Base-by-base conservation (phyloP, 2,113 vertebrate species). In the Cryptotis parvus region DNA sequence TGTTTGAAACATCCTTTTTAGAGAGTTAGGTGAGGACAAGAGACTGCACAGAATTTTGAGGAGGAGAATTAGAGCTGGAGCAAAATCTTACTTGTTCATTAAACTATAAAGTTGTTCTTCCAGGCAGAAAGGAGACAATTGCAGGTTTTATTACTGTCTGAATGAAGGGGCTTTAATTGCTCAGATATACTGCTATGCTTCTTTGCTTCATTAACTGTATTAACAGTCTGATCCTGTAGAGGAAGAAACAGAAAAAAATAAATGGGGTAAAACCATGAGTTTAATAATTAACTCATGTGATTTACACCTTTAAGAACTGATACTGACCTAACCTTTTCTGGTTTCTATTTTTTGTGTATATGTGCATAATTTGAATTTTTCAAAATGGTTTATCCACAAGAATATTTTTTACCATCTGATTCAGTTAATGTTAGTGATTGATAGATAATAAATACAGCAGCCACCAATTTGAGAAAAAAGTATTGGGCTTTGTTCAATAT, bases 191-290 rank as follows among this genome's bases (percentile, higher is more conserved):
- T 88, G 89, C 85, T 63, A 79, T 76, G 75, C 35, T 87, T 94
- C 72, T 93, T 87, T 90, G 94, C 94, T 73, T 96, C 87, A 93
- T 96, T 95, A 87, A 96, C 31, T 63, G 16, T 90, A 94, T 96
- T 92, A 95, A 94, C 49, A 94, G 33, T 91, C 75, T 90, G 70
- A 93, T 89, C 39, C 55, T 88, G 14, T n/a, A 81, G 79, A 94
- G 43, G 27, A 33, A 65, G 27, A 63, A 84, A 86, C 65, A 87
- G 27, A 43, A 91, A 92, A 91, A 80, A 91, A n/a, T 86, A 92
- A 95, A 73, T 84, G 39, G 55, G 35, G 12, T 81, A 94, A 91
- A 94, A 68, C 63, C 9, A 37, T 63, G 63, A 86, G 79, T 74
- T 95, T 80, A 94, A 90, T 92, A 81, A 85, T 94, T 91, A 90